Evolutionary conservation across 1,140 invertebrate species (phyloP).

Genomic region (Drosophila seguyi): DNA sequence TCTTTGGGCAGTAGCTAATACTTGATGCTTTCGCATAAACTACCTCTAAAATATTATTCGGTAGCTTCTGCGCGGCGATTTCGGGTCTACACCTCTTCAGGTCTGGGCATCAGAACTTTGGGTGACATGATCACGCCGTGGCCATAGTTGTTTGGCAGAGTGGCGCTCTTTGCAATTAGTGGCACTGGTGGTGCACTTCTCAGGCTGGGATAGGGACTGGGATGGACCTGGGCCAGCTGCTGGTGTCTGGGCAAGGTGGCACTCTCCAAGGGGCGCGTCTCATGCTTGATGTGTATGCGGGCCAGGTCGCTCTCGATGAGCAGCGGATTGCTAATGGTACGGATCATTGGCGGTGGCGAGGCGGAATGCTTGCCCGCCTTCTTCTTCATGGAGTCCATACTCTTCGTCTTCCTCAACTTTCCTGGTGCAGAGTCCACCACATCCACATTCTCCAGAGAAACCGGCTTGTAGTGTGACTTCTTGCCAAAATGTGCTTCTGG

Average conservation of each 20-base stretch:
- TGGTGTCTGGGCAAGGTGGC: constrained; percentile 57
- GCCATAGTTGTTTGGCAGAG: constrained; percentile 37
- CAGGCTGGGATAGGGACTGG: constrained; percentile 63
- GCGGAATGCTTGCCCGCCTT: constrained; percentile 3
- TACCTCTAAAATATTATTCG: background rate
- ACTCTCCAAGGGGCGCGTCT: constrained; percentile 57
- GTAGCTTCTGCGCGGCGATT: background rate
- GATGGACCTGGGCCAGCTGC: constrained; percentile 38
- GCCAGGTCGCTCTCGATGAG: constrained; percentile 68
- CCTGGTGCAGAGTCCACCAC: constrained; percentile 44
- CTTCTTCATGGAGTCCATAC: constrained; percentile 9
- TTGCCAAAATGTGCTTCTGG: constrained; percentile 54
- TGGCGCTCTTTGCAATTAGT: constrained; percentile 17
- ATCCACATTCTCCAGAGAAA: constrained; percentile 67
- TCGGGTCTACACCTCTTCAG: constrained; percentile 19
- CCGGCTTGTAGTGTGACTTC: constrained; percentile 66
- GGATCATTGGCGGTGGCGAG: constrained; percentile 53
- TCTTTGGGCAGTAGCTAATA: constrained; percentile 56
- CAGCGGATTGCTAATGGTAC: constrained; percentile 69
- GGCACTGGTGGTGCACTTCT: constrained; percentile 69
- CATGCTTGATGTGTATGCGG: constrained; percentile 68
- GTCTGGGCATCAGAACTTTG: constrained; percentile 58
- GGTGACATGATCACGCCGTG: constrained; percentile 69
- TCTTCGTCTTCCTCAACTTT: constrained; percentile 5
- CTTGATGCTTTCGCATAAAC: constrained; percentile 25